Evolutionary conservation across 2,113 vertebrate species (phyloP).

Genomic region (Hippocampus mohnikei): DNA sequence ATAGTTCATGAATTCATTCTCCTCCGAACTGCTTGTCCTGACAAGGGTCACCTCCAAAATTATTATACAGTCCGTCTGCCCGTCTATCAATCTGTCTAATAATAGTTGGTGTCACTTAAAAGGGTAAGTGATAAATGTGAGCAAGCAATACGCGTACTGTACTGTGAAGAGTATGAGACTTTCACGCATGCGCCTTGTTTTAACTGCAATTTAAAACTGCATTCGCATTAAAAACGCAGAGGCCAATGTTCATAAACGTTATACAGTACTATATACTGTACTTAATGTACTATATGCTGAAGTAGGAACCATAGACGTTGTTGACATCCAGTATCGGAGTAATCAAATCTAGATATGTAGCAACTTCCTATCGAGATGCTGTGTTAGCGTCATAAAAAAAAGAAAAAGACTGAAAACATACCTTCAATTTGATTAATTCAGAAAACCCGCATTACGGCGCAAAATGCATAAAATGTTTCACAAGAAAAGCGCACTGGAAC

Average conservation of each 20-base stretch:
- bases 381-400: too few relatives aligned
- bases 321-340: neutral
- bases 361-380: neutral
- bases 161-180: neutral
- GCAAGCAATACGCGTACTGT: neutral
- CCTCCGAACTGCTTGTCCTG: too few relatives aligned
- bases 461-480: neutral
- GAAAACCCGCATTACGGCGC: neutral
- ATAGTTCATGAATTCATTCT: neutral
- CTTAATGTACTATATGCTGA: neutral
- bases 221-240: neutral
- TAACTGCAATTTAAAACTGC: neutral
- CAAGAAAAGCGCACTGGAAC: neutral
- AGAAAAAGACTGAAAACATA: neutral
- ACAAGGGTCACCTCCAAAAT: neutral
- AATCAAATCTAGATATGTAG: neutral
- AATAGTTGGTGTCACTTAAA: neutral
- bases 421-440: conserved; percentile 10
- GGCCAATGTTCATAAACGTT: neutral
- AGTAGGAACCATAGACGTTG: neutral
- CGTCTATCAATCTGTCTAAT: neutral
- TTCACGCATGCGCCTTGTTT: neutral
- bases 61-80: neutral
- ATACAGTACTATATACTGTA: neutral
- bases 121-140: neutral